These are phyloP conservation scores for Betta splendens DNA, from an alignment of 2,797 vertebrate genomes.

Conservation along the genomic window DNA sequence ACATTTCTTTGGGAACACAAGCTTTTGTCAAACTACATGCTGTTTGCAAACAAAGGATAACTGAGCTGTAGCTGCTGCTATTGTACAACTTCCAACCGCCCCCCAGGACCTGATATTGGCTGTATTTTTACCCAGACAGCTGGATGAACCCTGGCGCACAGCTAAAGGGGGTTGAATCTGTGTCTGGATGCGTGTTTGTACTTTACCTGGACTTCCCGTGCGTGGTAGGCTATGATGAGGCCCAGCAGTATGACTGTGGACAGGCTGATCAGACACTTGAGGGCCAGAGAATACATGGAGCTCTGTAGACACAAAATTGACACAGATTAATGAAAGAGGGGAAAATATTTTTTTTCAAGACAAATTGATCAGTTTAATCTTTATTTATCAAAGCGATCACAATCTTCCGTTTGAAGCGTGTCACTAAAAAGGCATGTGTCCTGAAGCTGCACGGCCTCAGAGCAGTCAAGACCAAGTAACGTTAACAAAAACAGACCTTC, in stretches of 20 bases:
- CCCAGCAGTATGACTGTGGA: conserved; percentile 96
- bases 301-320: conserved; percentile 79
- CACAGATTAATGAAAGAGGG: conserved; percentile 23
- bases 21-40: background rate
- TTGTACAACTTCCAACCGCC: too few relatives aligned
- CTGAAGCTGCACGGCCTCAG: background rate
- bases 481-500: conserved; percentile 47
- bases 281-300: conserved; percentile 95
- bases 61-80: background rate
- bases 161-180: too few relatives aligned
- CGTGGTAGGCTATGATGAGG: conserved; percentile 97
- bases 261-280: conserved; percentile 99
- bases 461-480: conserved; percentile 29
- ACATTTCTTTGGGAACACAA: conserved; percentile 1
- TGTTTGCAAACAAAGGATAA: background rate
- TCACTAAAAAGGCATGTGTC: conserved; percentile 14
- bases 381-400: background rate
- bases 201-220: conserved; percentile 95
- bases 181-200: conserved; percentile 3
- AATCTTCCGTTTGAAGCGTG: background rate
- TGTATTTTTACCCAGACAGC: too few relatives aligned
- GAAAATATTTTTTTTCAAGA: conserved; percentile 13
- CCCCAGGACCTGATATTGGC: too few relatives aligned
- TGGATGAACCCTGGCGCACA: too few relatives aligned
- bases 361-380: background rate